A percentile compares a stretch with the other conserved stretches of the same genome.
These are phyloP conservation scores for Bradysia coprophila DNA, from an alignment of 1,140 invertebrate genomes.

Conservation along the genomic window DNA sequence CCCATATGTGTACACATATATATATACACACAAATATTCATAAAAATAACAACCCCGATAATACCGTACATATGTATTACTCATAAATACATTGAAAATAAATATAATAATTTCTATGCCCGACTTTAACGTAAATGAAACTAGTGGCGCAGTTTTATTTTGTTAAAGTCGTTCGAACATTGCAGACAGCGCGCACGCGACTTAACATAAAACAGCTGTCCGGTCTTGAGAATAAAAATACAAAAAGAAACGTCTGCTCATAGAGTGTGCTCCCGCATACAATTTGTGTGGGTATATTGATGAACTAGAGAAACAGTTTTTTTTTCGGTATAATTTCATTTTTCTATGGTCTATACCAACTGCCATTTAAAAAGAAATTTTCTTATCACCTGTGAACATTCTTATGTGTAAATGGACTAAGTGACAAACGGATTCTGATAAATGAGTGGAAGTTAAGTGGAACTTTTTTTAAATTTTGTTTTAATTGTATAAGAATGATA, in stretches of 20 bases:
- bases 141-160: conserved; percentile 2
- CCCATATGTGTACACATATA: no score
- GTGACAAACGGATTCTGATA: no score
- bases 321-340: conserved; percentile 2
- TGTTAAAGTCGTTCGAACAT: conserved; percentile 4
- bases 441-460: not conserved
- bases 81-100: no score
- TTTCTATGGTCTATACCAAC: conserved; percentile 9
- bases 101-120: not conserved
- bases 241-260: not conserved
- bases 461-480: no score
- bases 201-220: conserved; percentile 5
- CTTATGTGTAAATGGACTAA: no score
- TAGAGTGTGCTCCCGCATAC: no score
- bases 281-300: no score
- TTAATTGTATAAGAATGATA: no score
- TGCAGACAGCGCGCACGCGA: conserved; percentile 6
- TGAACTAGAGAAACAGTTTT: no score
- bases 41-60: no score
- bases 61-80: no score
- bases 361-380: conserved; percentile 7
- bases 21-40: no score
- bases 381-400: conserved; percentile 3
- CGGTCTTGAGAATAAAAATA: not conserved
- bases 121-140: not conserved